Conservation (phyloP, 2,888 invertebrate genomes). For the Hypselothyrea guttata region DNA sequence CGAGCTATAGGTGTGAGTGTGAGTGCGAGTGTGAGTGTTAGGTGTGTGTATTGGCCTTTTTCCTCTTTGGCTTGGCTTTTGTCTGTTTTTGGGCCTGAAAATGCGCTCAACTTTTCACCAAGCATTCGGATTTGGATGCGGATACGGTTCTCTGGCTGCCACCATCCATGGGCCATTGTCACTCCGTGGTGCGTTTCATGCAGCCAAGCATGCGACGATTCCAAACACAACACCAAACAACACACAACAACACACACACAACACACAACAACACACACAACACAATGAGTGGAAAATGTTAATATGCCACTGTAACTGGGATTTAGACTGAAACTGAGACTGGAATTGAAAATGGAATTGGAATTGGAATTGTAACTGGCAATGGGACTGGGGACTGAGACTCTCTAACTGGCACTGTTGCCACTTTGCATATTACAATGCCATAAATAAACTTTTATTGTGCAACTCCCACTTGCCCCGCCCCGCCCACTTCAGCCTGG, state of each 20-base stretch:
- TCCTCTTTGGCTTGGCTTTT: constrained; percentile 26
- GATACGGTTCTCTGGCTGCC: constrained; percentile 53
- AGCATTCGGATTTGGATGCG: constrained; percentile 57
- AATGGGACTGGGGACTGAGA: constrained; percentile 12
- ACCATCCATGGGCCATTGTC: constrained; percentile 58
- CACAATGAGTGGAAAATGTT: constrained; percentile 27
- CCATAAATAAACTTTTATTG: constrained; percentile 25
- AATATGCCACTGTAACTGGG: constrained; percentile 41
- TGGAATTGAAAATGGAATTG: constrained; percentile 7
- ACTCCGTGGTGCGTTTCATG: constrained; percentile 63
- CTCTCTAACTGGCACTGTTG: no score
- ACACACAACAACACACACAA: constrained; percentile 13
- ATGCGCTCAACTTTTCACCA: constrained; percentile 62
- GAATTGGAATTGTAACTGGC: constrained; percentile 3
- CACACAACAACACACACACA: constrained; percentile 31
- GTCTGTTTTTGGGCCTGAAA: constrained; percentile 40
- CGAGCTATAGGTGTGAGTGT: constrained; percentile 7
- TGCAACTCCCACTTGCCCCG: background rate
- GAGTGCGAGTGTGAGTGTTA: background rate
- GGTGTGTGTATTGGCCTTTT: constrained; percentile 21
- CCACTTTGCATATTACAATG: constrained; percentile 45
- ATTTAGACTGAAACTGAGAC: constrained; percentile 24
- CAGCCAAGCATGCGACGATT: constrained; percentile 60
- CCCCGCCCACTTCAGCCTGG: constrained; percentile 3
- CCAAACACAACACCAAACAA: constrained; percentile 10